phyloP scores from a whole-genome alignment of 2,888 invertebrate genomes.

The Rhaphigaster nebulosa region DNA sequence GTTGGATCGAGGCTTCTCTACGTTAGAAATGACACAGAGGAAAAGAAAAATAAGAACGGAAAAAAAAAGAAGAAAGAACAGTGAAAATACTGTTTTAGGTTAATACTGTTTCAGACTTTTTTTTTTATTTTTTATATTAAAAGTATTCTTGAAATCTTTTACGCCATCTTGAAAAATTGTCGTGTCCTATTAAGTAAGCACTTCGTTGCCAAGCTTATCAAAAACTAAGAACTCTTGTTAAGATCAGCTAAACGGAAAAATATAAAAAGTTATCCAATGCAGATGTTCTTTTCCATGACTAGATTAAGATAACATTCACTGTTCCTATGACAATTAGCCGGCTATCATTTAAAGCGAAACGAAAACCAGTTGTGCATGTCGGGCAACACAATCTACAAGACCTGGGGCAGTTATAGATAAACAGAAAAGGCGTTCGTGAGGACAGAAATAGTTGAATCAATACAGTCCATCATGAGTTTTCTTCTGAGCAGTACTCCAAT shows the following conservation, averaged over 20 bases:
- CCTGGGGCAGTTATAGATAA: slow-evolving; percentile 2
- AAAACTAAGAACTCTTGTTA: neutral
- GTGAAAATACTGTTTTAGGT: no score
- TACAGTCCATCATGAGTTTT: slow-evolving; percentile 29
- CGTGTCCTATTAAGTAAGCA: no score
- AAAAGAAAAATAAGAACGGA: no score
- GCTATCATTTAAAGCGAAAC: neutral
- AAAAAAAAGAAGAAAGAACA: no score
- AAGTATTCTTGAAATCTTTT: no score
- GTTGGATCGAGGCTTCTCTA: no score
- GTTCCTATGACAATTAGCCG: neutral
- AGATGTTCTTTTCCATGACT: neutral
- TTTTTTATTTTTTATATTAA: no score
- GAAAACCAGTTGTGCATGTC: neutral
- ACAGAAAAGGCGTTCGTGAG: slow-evolving; percentile 38
- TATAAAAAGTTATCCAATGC: neutral
- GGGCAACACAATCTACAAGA: neutral
- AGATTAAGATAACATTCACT: neutral
- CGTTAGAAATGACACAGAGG: no score
- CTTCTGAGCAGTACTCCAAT: neutral
- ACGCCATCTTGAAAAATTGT: no score
- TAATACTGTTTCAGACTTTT: no score
- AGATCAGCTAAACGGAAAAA: neutral
- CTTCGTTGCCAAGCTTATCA: no score
- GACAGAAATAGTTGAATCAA: slow-evolving; percentile 49